A percentile compares a stretch with the other conserved stretches of the same genome.
Conservation (phyloP, 2,113 vertebrate species). For the Phyllostomus hastatus region DNA sequence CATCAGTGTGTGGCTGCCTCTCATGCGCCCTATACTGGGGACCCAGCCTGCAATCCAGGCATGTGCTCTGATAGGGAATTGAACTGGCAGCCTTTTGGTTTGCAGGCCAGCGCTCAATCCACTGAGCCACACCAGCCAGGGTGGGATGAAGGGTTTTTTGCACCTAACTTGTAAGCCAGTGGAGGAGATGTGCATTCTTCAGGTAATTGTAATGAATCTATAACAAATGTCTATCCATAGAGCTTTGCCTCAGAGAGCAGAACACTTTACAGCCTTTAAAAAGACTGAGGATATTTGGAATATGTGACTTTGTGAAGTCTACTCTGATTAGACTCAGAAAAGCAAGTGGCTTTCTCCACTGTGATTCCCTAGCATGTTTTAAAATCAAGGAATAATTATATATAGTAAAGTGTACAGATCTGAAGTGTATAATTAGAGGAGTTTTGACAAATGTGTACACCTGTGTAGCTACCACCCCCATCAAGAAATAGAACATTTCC, state of each 20-base stretch:
- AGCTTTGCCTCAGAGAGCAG: neutral
- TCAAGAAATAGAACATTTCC: neutral
- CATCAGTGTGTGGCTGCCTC: no score
- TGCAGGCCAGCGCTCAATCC: no score
- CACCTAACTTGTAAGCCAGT: neutral
- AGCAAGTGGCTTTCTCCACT: neutral
- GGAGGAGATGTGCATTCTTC: neutral
- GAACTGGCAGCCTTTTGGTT: no score
- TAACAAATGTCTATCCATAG: neutral
- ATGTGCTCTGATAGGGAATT: no score
- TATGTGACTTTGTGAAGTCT: neutral
- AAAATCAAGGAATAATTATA: neutral
- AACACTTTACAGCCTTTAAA: neutral
- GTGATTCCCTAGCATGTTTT: neutral
- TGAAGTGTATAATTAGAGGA: neutral
- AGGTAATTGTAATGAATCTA: neutral
- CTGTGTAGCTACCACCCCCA: neutral
- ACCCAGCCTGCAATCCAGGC: no score
- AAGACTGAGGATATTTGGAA: neutral
- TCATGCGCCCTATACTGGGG: no score
- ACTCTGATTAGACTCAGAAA: neutral
- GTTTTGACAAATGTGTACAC: neutral
- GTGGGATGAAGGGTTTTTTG: neutral
- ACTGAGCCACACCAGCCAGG: no score
- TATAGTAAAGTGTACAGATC: neutral